Base-by-base conservation (phyloP, 2,888 invertebrate genomes). In the Noctuana brunneofusca region DNA sequence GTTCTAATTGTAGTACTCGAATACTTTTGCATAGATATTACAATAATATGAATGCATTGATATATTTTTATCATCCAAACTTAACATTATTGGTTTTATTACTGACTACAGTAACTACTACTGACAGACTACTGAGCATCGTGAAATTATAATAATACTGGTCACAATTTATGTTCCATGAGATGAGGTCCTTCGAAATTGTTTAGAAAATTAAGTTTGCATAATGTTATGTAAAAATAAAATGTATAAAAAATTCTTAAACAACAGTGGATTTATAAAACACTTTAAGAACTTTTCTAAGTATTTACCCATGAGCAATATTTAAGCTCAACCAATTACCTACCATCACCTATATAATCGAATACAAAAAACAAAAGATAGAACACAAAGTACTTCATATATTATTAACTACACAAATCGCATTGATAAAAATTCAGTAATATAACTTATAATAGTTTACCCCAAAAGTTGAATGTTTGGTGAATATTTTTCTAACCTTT, bases 41-140 rank as follows among this genome's bases (percentile, higher is more conserved):
- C n/a, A n/a, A n/a, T n/a, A n/a, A n/a, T n/a, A n/a, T n/a, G n/a
- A n/a, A n/a, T n/a, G n/a, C n/a, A n/a, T n/a, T n/a, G n/a, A n/a
- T n/a, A n/a, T n/a, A n/a, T n/a, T n/a, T n/a, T n/a, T n/a, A n/a
- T n/a, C n/a, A n/a, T n/a, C n/a, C n/a, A n/a, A n/a, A n/a, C n/a
- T n/a, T n/a, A n/a, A n/a, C n/a, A n/a, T 53, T n/a, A 53, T 32
- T 53, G 35, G 18, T 5, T 53, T 53, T 53, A 53, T 53, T 53
- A 53, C 18, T 24, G 32, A n/a, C n/a, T n/a, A n/a, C n/a, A n/a
- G n/a, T n/a, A n/a, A n/a, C n/a, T n/a, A n/a, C n/a, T 24, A 24
- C 24, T 24, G 24, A 3, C 2, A 4, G 5, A 11, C 20, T 12
- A 32, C 18, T 35, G n/a, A 35, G 52, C 14, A 32, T 11, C 20